These are phyloP conservation scores for Psilopsiagon aymara DNA, from an alignment of 2,113 vertebrate species.

Conservation along the genomic window DNA sequence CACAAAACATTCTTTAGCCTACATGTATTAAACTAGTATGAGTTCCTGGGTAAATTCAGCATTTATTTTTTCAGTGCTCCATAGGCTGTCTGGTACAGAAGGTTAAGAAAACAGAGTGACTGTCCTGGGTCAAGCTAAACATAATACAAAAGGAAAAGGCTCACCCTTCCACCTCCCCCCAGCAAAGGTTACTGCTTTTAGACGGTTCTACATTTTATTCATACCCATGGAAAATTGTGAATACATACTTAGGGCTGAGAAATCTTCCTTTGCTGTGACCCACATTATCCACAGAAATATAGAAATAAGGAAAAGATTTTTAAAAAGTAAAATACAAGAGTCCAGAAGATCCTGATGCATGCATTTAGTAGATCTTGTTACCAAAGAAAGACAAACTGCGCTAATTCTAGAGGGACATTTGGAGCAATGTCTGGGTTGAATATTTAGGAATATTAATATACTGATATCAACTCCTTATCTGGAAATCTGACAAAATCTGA, in stretches of 20 bases:
- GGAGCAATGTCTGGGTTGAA: background rate
- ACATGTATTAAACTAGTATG: background rate
- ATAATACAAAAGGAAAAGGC: background rate
- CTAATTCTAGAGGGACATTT: background rate
- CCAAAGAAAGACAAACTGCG: background rate
- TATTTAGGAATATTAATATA: background rate
- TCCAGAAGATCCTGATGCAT: background rate
- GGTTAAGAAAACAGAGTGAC: background rate
- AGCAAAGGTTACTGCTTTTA: background rate
- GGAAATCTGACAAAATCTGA: background rate
- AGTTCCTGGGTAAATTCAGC: background rate
- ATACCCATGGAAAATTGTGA: background rate
- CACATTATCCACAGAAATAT: background rate
- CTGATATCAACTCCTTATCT: background rate
- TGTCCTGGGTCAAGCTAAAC: background rate
- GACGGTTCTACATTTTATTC: background rate
- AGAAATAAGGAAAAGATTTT: background rate
- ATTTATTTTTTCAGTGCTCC: background rate
- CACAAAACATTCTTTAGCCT: background rate
- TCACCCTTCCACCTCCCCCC: fast-evolving
- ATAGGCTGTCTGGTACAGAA: background rate
- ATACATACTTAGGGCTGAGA: background rate
- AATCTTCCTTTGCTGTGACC: background rate
- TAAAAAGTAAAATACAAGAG: fast-evolving
- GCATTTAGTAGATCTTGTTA: background rate